Evolutionary conservation across 2,888 invertebrate genomes (phyloP).

Genomic region (Helleia helle): DNA sequence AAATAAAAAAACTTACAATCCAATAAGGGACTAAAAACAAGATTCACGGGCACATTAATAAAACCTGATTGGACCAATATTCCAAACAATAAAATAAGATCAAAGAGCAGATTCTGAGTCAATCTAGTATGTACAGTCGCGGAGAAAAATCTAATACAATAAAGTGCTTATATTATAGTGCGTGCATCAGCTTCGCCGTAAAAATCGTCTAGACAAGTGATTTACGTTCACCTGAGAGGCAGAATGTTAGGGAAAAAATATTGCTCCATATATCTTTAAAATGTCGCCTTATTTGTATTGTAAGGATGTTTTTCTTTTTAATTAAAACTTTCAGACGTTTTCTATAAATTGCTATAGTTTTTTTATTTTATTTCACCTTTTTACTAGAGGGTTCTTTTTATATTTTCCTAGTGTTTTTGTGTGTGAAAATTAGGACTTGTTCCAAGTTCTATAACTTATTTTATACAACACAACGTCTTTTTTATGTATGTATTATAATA

Average conservation of each 20-base stretch:
- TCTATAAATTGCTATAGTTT: not conserved
- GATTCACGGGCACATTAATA: constrained; percentile 18
- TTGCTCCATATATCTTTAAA: constrained; percentile 18
- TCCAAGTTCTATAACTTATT: too few relatives aligned
- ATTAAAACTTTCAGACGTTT: constrained; percentile 1
- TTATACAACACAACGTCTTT: too few relatives aligned
- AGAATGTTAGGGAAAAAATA: constrained; percentile 26
- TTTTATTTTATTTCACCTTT: not conserved
- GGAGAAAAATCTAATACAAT: constrained; percentile 34
- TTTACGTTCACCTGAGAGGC: constrained; percentile 55
- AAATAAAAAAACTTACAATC: too few relatives aligned
- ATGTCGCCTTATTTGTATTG: constrained; percentile 11
- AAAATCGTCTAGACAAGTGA: constrained; percentile 63
- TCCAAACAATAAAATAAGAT: constrained; percentile 21
- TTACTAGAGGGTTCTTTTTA: too few relatives aligned
- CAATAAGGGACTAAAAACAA: constrained; percentile 18
- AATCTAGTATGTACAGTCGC: constrained; percentile 22
- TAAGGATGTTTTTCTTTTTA: not conserved
- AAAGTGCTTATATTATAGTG: constrained; percentile 44
- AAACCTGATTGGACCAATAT: constrained; percentile 20
- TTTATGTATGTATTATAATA: too few relatives aligned
- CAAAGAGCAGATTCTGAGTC: constrained; percentile 19
- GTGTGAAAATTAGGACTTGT: too few relatives aligned
- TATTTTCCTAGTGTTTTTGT: too few relatives aligned
- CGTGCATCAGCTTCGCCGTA: constrained; percentile 51